These are phyloP conservation scores for Megalopta genalis DNA, from an alignment of 1,140 invertebrate genomes.

Conservation along the genomic window DNA sequence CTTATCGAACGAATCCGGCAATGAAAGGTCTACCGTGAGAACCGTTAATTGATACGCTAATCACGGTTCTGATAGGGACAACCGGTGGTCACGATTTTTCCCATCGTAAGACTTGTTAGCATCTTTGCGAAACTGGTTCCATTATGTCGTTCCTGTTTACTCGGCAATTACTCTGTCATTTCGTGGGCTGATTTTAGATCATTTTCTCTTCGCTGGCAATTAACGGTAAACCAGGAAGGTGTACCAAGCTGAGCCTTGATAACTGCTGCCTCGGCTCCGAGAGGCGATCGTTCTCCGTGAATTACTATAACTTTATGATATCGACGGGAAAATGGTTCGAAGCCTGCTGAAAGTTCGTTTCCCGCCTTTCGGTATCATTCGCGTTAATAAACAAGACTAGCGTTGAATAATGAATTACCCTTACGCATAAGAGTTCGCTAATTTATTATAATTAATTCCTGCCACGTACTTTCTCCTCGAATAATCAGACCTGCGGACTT, in stretches of 20 bases:
- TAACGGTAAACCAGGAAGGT: conserved; percentile 27
- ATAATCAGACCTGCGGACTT: neutral
- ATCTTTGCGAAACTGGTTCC: conserved; percentile 33
- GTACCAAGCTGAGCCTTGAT: neutral
- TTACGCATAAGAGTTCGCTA: neutral
- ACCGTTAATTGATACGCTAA: conserved; percentile 35
- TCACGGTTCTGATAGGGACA: neutral
- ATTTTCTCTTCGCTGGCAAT: conserved; percentile 16
- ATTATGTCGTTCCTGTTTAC: conserved; percentile 15
- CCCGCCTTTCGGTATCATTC: neutral
- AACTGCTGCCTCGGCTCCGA: neutral
- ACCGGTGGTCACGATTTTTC: neutral
- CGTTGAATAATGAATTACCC: conserved; percentile 3
- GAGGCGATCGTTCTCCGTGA: neutral
- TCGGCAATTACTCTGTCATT: conserved; percentile 19
- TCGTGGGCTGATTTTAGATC: conserved; percentile 10
- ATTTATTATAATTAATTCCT: conserved; percentile 1
- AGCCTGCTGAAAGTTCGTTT: neutral
- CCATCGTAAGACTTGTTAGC: neutral
- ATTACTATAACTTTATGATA: neutral
- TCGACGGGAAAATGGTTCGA: neutral
- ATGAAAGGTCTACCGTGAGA: neutral
- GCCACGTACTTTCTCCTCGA: neutral
- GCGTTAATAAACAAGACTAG: neutral
- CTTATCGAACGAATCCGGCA: neutral